phyloP scores from a whole-genome alignment of 1,140 invertebrate species.

The Doryteuthis pealeii region DNA sequence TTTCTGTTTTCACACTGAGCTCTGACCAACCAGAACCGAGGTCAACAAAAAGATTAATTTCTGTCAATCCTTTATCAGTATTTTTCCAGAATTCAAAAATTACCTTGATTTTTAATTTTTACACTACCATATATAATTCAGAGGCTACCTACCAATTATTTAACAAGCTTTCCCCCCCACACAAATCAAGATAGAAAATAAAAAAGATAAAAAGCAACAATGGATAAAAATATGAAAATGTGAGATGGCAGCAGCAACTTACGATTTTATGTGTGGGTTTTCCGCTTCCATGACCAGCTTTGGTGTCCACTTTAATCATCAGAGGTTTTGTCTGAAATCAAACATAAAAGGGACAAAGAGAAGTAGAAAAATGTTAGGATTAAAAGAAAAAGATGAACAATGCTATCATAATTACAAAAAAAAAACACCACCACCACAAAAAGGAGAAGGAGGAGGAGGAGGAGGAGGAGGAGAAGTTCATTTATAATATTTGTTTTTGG shows the following conservation, averaged over 20 bases:
- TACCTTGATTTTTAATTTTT: too few relatives aligned
- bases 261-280: slow-evolving; percentile 93
- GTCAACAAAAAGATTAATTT: too few relatives aligned
- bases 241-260: slow-evolving; percentile 50
- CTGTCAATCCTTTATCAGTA: too few relatives aligned
- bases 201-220: background rate
- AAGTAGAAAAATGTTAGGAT: background rate
- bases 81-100: too few relatives aligned
- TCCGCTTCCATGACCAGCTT: slow-evolving; percentile 93
- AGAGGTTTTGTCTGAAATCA: slow-evolving; percentile 80
- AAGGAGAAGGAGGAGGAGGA: too few relatives aligned
- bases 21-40: too few relatives aligned
- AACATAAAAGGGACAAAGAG: slow-evolving; percentile 17
- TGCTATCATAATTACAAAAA: background rate
- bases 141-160: too few relatives aligned
- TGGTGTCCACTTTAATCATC: slow-evolving; percentile 86
- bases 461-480: too few relatives aligned
- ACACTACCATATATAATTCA: too few relatives aligned
- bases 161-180: too few relatives aligned
- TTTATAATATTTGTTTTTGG: too few relatives aligned
- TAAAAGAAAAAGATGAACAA: background rate
- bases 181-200: background rate
- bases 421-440: background rate
- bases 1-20: too few relatives aligned
- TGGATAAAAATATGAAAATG: background rate